phyloP scores from a whole-genome alignment of 2,113 vertebrate species.

The Formicarius rufipectus region DNA sequence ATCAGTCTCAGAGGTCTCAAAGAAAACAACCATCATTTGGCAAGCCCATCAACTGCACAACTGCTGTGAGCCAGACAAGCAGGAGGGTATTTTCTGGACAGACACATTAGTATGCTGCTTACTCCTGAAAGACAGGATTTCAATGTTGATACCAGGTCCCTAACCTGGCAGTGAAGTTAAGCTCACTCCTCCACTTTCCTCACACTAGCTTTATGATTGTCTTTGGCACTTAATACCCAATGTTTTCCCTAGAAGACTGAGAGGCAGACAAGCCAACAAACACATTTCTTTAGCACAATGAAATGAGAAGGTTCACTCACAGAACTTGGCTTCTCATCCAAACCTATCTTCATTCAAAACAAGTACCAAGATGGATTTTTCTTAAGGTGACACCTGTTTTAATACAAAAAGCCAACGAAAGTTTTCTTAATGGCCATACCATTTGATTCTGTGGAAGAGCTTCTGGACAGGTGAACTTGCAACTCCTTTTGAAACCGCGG shows the following conservation, averaged over 20 bases:
- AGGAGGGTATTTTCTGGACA: background rate
- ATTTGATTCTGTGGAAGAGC: constrained; percentile 56
- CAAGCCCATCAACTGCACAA: background rate
- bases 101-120: background rate
- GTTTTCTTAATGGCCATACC: constrained; percentile 46
- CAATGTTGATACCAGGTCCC: background rate
- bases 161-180: background rate
- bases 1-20: background rate
- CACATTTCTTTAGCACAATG: background rate
- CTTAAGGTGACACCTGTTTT: background rate
- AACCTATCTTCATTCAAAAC: background rate
- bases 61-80: background rate
- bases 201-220: background rate
- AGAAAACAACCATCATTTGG: background rate
- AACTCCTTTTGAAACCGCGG: constrained; percentile 70
- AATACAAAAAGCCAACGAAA: background rate
- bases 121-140: background rate
- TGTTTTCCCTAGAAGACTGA: background rate
- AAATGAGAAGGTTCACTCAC: background rate
- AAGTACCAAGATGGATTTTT: background rate
- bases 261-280: background rate
- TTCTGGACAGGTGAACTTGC: constrained; percentile 65
- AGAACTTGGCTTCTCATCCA: background rate
- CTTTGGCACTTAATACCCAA: background rate
- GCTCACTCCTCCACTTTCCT: background rate